These are phyloP conservation scores for Tolypeutes matacus DNA, from an alignment of 2,797 vertebrate genomes.

Conservation along the genomic window DNA sequence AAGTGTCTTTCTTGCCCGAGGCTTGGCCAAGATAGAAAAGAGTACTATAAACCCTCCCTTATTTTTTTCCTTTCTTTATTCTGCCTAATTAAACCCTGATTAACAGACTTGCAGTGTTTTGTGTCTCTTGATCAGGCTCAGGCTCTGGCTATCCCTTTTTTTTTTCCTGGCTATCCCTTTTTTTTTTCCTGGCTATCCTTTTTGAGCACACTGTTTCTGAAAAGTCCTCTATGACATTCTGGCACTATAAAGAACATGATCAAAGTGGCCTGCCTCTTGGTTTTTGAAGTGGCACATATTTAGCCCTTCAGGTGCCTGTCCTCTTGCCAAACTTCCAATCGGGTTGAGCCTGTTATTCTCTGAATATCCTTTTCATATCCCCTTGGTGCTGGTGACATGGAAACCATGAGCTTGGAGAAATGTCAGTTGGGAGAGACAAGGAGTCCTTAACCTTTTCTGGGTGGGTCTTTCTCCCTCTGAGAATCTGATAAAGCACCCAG, in stretches of 20 bases:
- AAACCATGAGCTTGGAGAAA: background rate
- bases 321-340: background rate
- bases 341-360: background rate
- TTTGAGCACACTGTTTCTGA: background rate
- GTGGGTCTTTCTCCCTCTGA: background rate
- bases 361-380: background rate
- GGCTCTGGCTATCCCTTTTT: background rate
- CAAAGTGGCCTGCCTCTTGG: background rate
- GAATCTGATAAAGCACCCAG: conserved; percentile 10
- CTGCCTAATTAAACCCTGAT: background rate
- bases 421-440: background rate
- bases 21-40: background rate
- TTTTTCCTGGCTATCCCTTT: background rate
- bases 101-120: background rate
- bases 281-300: background rate
- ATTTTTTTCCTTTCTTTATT: background rate
- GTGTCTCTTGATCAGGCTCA: background rate
- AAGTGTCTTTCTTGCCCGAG: background rate
- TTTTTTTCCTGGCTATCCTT: background rate
- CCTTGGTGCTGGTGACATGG: background rate
- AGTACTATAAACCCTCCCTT: background rate
- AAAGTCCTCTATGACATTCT: background rate
- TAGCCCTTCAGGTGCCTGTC: background rate
- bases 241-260: background rate
- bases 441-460: background rate